Evolutionary conservation across 2,113 vertebrate genomes (phyloP).

Genomic region (Myrmophylax atrothorax): DNA sequence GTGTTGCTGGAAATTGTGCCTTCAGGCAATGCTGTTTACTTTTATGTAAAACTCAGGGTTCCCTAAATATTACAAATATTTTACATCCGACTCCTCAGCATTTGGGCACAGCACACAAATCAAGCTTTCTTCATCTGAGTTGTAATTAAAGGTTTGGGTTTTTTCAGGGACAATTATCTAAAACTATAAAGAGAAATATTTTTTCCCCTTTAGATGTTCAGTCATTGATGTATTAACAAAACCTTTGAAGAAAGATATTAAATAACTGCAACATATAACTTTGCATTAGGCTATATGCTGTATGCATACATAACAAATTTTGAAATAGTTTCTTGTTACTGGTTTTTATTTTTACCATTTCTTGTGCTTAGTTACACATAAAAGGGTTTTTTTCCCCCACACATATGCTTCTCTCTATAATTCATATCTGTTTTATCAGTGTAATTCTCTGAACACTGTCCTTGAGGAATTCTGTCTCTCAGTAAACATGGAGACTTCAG

Average conservation of each 20-base stretch:
- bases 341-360: slow-evolving; percentile 58
- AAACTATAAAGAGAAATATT: slow-evolving; percentile 82
- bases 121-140: slow-evolving; percentile 81
- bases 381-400: not conserved
- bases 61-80: slow-evolving; percentile 95
- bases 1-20: slow-evolving; percentile 99
- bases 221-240: slow-evolving; percentile 77
- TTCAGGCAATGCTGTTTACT: slow-evolving; percentile 99
- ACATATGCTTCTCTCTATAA: slow-evolving; percentile 58
- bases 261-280: slow-evolving; percentile 52
- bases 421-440: slow-evolving; percentile 71
- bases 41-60: slow-evolving; percentile 98
- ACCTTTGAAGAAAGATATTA: slow-evolving; percentile 71
- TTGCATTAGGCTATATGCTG: slow-evolving; percentile 43
- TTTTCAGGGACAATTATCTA: slow-evolving; percentile 83
- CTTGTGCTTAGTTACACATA: slow-evolving; percentile 71
- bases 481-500: not conserved
- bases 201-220: slow-evolving; percentile 76
- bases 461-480: slow-evolving; percentile 49
- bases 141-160: slow-evolving; percentile 87
- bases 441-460: slow-evolving; percentile 64
- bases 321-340: slow-evolving; percentile 32
- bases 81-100: slow-evolving; percentile 86
- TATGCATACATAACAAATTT: slow-evolving; percentile 32
- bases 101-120: slow-evolving; percentile 81